Base-by-base conservation (phyloP, 1,140 invertebrate genomes). In the Phthorimaea operculella region DNA sequence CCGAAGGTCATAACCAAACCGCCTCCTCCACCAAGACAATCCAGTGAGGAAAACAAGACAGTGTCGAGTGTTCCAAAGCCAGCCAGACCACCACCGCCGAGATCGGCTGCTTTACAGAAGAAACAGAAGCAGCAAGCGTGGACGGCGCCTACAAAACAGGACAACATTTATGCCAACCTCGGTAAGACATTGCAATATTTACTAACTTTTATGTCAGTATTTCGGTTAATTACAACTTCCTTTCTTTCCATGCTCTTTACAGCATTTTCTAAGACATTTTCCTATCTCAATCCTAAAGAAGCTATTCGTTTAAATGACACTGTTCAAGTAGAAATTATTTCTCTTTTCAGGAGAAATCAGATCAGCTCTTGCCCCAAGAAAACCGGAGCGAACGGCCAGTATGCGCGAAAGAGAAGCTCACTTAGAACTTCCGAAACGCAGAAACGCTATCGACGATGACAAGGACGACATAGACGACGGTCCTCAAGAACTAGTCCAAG, bases 371-470 rank as follows among this genome's bases (percentile, higher is more conserved):
- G 91, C 92, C 48, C 92, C 91, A 9, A 77, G 90, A 34, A 95
- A 95, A 81, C 93, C 93, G 7, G 92, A 94, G 73, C 86, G 93
- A 61, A 94, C 92, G 15, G 92, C 92, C 7, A 94, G 93, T 73
- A 92, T 94, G 90, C 87, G 92, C 67, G 92, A 94, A 74, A 77
- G 89, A 51, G 90, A 91, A 73, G 88, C 89, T 6, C 88, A 88
- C 61, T 73, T 90, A 63, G 89, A 90, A 67, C 77, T 90, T 53
- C 85, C 88, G 33, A 86, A 85, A 63, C 79, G 87, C 64, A 70
- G 88, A 80, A 83, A 82, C 62, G 63, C 78, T 18, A 74, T 81
- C 48, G 76, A 82, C 45, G 80, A 86, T 50, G 83, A 86, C 52
- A 81, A 82, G 61, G 82, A 86, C 51, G 76, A 83, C 54, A 60